These are phyloP conservation scores for Zalophus californianus DNA, from an alignment of 2,797 vertebrate species.

Conservation along the genomic window DNA sequence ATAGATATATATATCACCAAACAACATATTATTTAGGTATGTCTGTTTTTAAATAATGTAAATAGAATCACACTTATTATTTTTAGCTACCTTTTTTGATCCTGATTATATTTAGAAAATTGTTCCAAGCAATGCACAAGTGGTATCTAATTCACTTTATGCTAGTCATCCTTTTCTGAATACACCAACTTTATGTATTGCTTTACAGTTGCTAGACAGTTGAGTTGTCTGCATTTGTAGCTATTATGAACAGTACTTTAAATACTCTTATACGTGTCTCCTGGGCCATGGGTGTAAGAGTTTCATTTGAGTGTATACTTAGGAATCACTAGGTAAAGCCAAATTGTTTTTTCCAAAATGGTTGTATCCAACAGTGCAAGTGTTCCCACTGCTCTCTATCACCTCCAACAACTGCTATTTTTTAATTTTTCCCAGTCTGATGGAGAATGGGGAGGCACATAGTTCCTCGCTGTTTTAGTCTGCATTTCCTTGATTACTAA, in stretches of 20 bases:
- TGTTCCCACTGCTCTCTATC: not conserved
- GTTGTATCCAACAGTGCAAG: not conserved
- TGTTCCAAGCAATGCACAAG: not conserved
- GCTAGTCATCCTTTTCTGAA: not conserved
- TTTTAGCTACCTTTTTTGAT: slow-evolving; percentile 18
- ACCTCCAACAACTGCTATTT: not conserved
- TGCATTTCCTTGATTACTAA: slow-evolving; percentile 6
- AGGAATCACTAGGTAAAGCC: not conserved
- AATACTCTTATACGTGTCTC: not conserved
- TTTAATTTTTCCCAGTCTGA: not conserved
- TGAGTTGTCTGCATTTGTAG: not conserved
- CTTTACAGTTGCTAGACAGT: not conserved
- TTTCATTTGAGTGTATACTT: not conserved
- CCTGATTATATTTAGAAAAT: not conserved
- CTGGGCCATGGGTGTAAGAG: not conserved
- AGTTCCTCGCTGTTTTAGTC: not conserved
- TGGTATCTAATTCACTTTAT: not conserved
- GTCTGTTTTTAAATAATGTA: not conserved
- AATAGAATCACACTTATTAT: not conserved
- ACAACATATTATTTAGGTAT: not conserved
- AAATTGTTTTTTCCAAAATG: not conserved
- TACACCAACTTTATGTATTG: not conserved
- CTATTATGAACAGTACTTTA: not conserved
- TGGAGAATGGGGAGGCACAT: not conserved
- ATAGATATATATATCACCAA: not conserved